Evolutionary conservation across 1,140 invertebrate species (phyloP).

Genomic region (Ceratina japonica): DNA sequence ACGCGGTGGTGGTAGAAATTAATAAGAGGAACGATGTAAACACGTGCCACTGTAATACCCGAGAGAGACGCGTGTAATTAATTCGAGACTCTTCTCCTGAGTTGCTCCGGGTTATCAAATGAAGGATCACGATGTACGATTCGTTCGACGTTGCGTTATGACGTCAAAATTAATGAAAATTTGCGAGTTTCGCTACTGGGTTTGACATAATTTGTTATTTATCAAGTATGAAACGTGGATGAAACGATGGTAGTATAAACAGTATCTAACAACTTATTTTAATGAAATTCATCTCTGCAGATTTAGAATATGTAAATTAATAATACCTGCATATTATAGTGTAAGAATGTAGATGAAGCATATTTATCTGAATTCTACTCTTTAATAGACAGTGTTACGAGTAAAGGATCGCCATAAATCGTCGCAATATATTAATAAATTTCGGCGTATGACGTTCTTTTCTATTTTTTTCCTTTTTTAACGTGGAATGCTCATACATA

Average conservation of each 20-base stretch:
- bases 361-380: background rate
- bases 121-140: background rate
- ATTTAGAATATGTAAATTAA: no score
- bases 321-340: no score
- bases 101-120: background rate
- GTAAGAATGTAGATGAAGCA: no score
- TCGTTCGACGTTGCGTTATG: background rate
- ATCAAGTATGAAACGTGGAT: background rate
- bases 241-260: background rate
- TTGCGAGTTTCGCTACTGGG: background rate
- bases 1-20: conserved; percentile 21
- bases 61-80: conserved; percentile 20
- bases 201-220: background rate
- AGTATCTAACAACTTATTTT: no score
- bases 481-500: background rate
- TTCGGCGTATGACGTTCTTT: background rate
- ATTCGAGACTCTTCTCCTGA: background rate
- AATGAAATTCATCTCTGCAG: no score
- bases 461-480: conserved; percentile 6
- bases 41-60: conserved; percentile 6
- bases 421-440: conserved; percentile 7
- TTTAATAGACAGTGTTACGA: background rate
- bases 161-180: background rate
- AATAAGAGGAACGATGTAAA: conserved; percentile 41
- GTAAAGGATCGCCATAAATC: background rate